Evolutionary conservation across 1,140 invertebrate genomes (phyloP).

Genomic region (Drosophila pseudoananassae): DNA sequence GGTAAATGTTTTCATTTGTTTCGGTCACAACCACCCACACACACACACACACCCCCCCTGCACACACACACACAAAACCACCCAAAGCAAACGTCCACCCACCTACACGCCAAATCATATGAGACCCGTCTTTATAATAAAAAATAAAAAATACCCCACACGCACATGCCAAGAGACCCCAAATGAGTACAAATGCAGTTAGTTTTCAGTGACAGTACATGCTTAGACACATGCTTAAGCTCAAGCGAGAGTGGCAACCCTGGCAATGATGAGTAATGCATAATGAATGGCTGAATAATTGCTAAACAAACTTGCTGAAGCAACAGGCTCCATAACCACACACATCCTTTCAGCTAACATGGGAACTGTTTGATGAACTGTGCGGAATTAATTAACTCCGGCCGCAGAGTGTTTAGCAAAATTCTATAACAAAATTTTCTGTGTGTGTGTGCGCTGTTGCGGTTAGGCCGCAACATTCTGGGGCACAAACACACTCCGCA

Average conservation of each 20-base stretch:
- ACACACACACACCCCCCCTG: slow-evolving; percentile 38
- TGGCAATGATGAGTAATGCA: background rate
- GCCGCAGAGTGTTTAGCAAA: slow-evolving; percentile 60
- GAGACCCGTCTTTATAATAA: too few species aligned
- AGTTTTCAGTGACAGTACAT: too few species aligned
- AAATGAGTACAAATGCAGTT: background rate
- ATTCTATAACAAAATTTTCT: slow-evolving; percentile 48
- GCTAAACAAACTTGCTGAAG: slow-evolving; percentile 17
- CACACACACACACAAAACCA: slow-evolving; percentile 27
- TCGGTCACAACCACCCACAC: slow-evolving; percentile 56
- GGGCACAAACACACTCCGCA: background rate
- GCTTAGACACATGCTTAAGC: background rate
- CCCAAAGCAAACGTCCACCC: slow-evolving; percentile 13
- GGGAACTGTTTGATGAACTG: slow-evolving; percentile 32
- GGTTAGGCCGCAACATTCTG: slow-evolving; percentile 74
- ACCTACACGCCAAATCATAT: slow-evolving; percentile 15
- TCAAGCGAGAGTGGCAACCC: background rate
- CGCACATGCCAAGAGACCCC: background rate
- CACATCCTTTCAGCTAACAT: background rate
- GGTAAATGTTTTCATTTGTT: slow-evolving; percentile 83
- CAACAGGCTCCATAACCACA: slow-evolving; percentile 5
- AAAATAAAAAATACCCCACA: background rate
- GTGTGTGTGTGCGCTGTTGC: slow-evolving; percentile 58
- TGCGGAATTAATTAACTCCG: slow-evolving; percentile 56
- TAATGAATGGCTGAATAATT: slow-evolving; percentile 19